phyloP scores from a whole-genome alignment of 2,113 vertebrate genomes.

The Tonatia bakeri region DNA sequence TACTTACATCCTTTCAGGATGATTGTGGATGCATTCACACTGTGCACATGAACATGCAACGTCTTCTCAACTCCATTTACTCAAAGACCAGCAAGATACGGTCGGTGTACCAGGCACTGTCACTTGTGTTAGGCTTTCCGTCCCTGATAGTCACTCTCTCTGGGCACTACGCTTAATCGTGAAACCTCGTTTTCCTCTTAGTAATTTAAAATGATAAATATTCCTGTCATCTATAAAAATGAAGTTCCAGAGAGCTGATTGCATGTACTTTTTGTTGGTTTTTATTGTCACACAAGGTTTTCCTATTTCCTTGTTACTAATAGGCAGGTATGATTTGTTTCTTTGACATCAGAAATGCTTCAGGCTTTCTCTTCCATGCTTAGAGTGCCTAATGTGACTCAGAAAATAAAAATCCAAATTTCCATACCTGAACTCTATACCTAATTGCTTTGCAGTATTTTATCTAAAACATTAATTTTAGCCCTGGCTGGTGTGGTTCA shows the following conservation, averaged over 20 bases:
- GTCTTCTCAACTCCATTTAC: background rate
- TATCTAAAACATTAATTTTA: slow-evolving; percentile 29
- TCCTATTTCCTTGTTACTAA: background rate
- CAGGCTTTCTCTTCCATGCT: background rate
- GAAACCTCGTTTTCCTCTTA: background rate
- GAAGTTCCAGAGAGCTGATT: background rate
- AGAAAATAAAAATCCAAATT: background rate
- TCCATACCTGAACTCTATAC: background rate
- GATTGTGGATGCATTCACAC: background rate
- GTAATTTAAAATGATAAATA: background rate
- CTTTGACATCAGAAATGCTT: background rate
- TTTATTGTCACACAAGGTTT: background rate
- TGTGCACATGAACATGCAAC: background rate
- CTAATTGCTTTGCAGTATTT: background rate
- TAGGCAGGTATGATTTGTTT: background rate
- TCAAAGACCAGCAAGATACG: background rate
- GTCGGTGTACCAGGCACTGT: background rate
- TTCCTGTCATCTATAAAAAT: background rate
- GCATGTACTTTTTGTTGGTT: background rate
- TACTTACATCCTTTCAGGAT: background rate
- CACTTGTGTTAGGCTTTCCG: background rate
- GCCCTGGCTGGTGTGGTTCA: too few relatives aligned
- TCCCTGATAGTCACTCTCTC: background rate
- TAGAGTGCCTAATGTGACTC: background rate
- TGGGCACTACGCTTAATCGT: background rate